Evolutionary conservation across 2,113 vertebrate genomes (phyloP), one percentile per base, ranked within the genome.

Genomic region (Motacilla alba): DNA sequence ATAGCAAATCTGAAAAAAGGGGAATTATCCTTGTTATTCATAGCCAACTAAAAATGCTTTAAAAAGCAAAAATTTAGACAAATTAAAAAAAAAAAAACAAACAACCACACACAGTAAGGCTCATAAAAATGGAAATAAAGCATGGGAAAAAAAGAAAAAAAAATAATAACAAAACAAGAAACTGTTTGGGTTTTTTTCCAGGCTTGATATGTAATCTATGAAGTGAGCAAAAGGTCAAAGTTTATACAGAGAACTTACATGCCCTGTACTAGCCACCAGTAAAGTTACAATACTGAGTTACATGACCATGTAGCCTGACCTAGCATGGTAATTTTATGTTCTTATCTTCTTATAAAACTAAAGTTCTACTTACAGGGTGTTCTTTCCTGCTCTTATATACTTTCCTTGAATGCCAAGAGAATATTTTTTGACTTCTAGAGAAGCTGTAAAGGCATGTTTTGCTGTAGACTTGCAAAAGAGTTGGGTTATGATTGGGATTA

Each of bases 221-320:
- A 95, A 96, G 47, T 50, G 35, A 89, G 79, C 50, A 75, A 49
- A 85, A 89, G 87, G 82, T 82, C 92, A 85, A 79, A 93, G 87
- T 91, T 90, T 72, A 82, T 72, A 82, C 66, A 75, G 15, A 89
- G 83, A 91, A 87, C 62, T 91, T 76, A 91, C 79, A 68, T 88
- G 82, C 37, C 67, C 87, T 64, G 30, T 43, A 76, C 62, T 30
- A 90, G 37, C 58, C n/a, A 58, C 26, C 2, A 2, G 13, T 64
- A 44, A 90, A 72, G 44, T 30, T 37, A 30, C 56, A 39, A 13
- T 50, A 55, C 30, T 68, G 55, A 81, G 43, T 64, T 86, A 73
- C 59, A 69, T 31, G 67, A 68, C 28, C 31, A 53, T 77, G 55
- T 60, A 86, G 8, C 53, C 31, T 92, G 63, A 77, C 52, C 41